These are phyloP conservation scores for Coecobrya sp. DNA, from an alignment of 2,888 invertebrate genomes.

Conservation along the genomic window DNA sequence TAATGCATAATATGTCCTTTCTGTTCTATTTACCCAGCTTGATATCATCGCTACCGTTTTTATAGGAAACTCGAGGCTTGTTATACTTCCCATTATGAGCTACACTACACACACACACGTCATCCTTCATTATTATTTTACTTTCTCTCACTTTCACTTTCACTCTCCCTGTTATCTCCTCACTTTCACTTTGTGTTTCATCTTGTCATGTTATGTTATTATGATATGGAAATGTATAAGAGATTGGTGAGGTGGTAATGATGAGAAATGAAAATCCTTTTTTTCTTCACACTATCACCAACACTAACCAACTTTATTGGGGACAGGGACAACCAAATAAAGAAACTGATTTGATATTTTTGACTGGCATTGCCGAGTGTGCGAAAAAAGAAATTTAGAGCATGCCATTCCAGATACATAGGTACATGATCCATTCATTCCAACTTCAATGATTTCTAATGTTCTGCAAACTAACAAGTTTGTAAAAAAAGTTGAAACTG, in stretches of 20 bases:
- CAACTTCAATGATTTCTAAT: background rate
- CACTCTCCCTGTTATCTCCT: background rate
- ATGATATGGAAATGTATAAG: background rate
- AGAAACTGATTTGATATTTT: conserved; percentile 22
- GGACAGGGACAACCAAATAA: background rate
- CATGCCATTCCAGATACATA: background rate
- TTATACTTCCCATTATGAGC: background rate
- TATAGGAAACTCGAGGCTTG: conserved; percentile 32
- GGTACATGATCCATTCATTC: background rate
- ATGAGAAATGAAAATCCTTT: conserved; percentile 15
- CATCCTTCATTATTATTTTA: background rate
- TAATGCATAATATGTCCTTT: background rate
- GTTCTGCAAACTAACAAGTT: conserved; percentile 3
- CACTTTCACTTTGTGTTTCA: background rate
- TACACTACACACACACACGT: background rate
- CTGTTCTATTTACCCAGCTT: background rate
- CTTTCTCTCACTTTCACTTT: conserved; percentile 5
- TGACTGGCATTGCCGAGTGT: background rate
- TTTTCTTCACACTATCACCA: background rate
- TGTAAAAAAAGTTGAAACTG: background rate
- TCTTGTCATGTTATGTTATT: background rate
- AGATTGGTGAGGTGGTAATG: background rate
- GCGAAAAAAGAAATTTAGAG: too few relatives aligned
- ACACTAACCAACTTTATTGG: conserved; percentile 3
- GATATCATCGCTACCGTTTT: background rate